Evolutionary conservation across 2,797 vertebrate genomes (phyloP), one percentile per base, ranked within the genome.

Genomic region (Premnoplex brunnescens): DNA sequence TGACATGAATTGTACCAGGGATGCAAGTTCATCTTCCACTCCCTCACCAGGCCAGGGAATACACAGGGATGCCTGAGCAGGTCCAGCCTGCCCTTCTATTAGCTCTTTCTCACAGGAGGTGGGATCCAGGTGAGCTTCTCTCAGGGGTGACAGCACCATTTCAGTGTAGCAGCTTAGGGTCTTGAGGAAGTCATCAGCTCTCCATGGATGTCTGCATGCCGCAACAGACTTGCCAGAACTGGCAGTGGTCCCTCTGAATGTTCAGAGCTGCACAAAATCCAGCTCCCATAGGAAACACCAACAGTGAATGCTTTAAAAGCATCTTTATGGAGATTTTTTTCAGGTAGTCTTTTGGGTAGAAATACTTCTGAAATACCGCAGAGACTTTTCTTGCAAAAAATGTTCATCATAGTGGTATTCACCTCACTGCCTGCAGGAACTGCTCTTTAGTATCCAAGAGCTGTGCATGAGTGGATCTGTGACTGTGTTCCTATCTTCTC

Each of bases 1-100:
- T 66, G n/a, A 11, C 6, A 2, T 13, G 28, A 59, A 2, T 7
- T 34, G 26, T 18, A 16, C 7, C 2, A 2, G 2, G 6, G 26
- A 9, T 4, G 9, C 13, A 32, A 55, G 10, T 20, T 14, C 74
- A 51, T 16, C 32, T 69, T 28, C 62, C 0, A 0, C 41, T 60
- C 13, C 12, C 12, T 7, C 9, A 7, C 5, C 10, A 22, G 37
- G 22, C 26, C 32, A 21, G 43, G 62, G 13, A 22, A 44, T 15
- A 10, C 51, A 23, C 36, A 28, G 24, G 36, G 37, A 14, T 62
- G 34, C 9, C n/a, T 20, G 13, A 16, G 39, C 28, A 15, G 30
- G 7, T 37, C 34, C 62, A 37, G 14, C 23, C 67, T 71, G 17
- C 10, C 18, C 69, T 86, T n/a, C 66, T 80, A 28, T 26, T 20